Conservation (phyloP, 2,888 invertebrate species). For the Pterostichus madidus region DNA sequence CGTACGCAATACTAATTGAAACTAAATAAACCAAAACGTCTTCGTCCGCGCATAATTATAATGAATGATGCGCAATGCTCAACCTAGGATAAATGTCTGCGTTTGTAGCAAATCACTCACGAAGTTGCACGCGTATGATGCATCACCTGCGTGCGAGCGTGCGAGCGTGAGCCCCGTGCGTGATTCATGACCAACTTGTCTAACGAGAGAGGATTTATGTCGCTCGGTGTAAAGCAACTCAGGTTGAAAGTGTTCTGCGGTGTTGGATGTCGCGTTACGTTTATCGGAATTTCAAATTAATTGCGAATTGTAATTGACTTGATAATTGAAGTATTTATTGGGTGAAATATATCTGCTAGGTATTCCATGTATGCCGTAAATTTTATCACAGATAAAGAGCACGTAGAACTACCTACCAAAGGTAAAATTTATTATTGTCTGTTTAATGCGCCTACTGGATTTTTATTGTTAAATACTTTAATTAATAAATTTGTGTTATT, state of each 20-base stretch:
- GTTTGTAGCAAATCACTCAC: constrained; percentile 65
- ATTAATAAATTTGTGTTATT: no score
- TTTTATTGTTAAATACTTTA: no score
- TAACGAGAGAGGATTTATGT: constrained; percentile 64
- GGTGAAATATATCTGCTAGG: background rate
- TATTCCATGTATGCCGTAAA: no score
- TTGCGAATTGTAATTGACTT: constrained; percentile 36
- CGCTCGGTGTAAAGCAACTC: constrained; percentile 8
- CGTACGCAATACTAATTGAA: constrained; percentile 65
- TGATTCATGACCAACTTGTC: constrained; percentile 62
- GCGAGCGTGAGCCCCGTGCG: constrained; percentile 28
- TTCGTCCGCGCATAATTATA: constrained; percentile 61
- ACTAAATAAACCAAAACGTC: constrained; percentile 65
- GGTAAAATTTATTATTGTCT: no score
- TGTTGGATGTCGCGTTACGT: background rate
- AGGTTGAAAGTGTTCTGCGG: constrained; percentile 33
- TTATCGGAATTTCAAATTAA: constrained; percentile 33
- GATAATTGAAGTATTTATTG: constrained; percentile 46
- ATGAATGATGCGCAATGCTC: constrained; percentile 62
- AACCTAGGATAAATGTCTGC: constrained; percentile 60
- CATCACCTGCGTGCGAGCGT: constrained; percentile 55
- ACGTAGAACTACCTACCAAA: no score
- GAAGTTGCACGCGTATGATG: constrained; percentile 47
- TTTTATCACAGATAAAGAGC: no score
- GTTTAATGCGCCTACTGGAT: no score